These are phyloP conservation scores for Luperina testacea DNA, from an alignment of 2,888 invertebrate genomes.

Conservation along the genomic window DNA sequence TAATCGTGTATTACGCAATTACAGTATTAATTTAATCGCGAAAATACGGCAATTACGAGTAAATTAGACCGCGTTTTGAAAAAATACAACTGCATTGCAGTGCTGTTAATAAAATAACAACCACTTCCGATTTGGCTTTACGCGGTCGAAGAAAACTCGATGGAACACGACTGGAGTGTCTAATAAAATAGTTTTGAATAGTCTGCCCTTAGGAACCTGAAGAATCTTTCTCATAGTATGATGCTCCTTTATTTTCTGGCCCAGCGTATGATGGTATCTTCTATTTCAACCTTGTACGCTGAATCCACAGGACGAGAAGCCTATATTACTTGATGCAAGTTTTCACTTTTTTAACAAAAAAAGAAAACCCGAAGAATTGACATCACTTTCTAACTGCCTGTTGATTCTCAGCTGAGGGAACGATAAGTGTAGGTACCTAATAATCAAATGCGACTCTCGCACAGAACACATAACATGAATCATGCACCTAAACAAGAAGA, in stretches of 20 bases:
- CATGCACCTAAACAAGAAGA: constrained; percentile 36
- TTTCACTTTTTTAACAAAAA: neutral
- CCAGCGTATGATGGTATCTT: neutral
- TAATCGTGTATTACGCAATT: neutral
- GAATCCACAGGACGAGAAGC: neutral
- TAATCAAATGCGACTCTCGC: constrained; percentile 6
- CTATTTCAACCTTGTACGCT: neutral
- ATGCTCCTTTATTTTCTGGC: neutral
- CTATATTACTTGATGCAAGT: neutral
- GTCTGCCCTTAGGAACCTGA: neutral
- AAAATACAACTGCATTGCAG: constrained; percentile 24
- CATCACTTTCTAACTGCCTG: neutral
- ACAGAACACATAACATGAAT: constrained; percentile 35
- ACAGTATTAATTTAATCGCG: neutral
- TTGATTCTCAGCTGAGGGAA: neutral
- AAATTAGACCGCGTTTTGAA: neutral
- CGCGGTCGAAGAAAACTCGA: neutral
- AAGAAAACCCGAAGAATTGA: neutral
- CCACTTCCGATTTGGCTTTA: neutral
- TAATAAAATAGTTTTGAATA: neutral
- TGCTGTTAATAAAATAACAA: constrained; percentile 3
- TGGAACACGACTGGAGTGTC: too few relatives aligned
- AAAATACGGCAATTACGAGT: neutral
- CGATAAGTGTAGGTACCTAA: neutral
- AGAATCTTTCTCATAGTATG: neutral